Evolutionary conservation across 2,113 vertebrate species (phyloP), one percentile per base, ranked within the genome.

Genomic region (Scortum barcoo): DNA sequence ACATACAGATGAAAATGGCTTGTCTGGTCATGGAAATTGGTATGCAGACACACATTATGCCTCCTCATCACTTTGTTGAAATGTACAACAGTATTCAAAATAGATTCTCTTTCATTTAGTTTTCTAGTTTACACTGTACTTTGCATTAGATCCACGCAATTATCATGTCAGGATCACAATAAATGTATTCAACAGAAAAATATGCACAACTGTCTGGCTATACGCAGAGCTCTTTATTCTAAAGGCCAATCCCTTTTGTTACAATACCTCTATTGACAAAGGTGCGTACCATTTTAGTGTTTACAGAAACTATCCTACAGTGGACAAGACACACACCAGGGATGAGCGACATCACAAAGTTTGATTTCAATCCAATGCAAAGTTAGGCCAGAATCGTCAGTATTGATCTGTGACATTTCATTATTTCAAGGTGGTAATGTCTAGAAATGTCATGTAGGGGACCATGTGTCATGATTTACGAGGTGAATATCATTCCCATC

Each of bases 1-100:
- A 90, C 93, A 93, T 92, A 92, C 77, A 92, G 91, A 94, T 94
- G 93, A 74, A 92, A 92, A 84, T 72, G 80, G 84, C 83, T 90
- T 67, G 85, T 89, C 88, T 90, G 87, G 78, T 88, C 84, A 56
- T 77, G 60, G 82, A 86, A 48, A 90, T 89, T 82, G 77, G 73
- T 80, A 87, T 90, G 90, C 93, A 86, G 80, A 89, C 60, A 30
- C 81, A 78, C 89, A 89, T 84, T 85, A 89, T 88, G 89, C 92
- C 61, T 85, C 79, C 89, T 92, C 91, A 92, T 86, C 93, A 93
- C 86, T 93, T 93, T 90, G 80, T 76, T 75, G 71, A 86, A 84
- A 85, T 54, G 76, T 88, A 70, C 70, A 75, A 80, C 72, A 44
- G 28, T 53, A 63, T 74, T 76, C 72, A 86, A 87, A 93, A 67